Base-by-base conservation (phyloP, 2,113 vertebrate species). In the Corythornis vintsioides region DNA sequence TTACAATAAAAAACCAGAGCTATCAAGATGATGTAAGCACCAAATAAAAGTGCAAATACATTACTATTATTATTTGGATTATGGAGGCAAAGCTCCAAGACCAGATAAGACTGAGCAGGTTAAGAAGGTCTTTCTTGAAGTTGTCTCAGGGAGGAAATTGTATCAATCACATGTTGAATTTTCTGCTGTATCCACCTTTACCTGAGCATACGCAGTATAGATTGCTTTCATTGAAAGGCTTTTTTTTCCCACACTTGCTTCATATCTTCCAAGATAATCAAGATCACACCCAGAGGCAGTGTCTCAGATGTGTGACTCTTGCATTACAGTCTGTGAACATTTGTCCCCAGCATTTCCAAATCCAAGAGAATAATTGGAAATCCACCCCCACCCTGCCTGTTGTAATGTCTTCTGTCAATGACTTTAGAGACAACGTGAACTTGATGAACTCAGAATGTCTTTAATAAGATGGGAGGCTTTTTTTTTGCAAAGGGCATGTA, bases 271-370 rank as follows among this genome's bases (percentile, higher is more conserved):
- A 16, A 38, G 64, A 59, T 33, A 53, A 19, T 21, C 47, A 33
- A 15, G 60, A 66, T 77, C 83, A 74, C 52, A 73, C 1, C 11
- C 0, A 0, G 35, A 75, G 70, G 71, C 63, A 57, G 57, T 20
- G 45, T 65, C 81, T 86, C 7, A 0, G 43, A 47, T 24, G 73
- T 59, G 56, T 78, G 91, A 90, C 77, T 90, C 75, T 81, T 47
- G 31, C 81, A 40, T 89, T 72, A 40, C 33, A 59, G 22, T 3
- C 82, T 79, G 66, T 87, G 89, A 87, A 86, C 75, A 66, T 61
- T 43, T 63, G 48, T 72, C 61, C 40, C 13, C 67, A 42, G 28
- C 78, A 42, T 94, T 94, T 94, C 82, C 84, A 95, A 92, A 92
- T 0, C 0, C 48, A 35, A 21, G 22, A 11, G 61, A 35, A 55